Percentiles rank a stretch among this genome's conserved stretches.
These are phyloP conservation scores for Bovichtus variegatus DNA, from an alignment of 2,797 vertebrate genomes.

Conservation along the genomic window DNA sequence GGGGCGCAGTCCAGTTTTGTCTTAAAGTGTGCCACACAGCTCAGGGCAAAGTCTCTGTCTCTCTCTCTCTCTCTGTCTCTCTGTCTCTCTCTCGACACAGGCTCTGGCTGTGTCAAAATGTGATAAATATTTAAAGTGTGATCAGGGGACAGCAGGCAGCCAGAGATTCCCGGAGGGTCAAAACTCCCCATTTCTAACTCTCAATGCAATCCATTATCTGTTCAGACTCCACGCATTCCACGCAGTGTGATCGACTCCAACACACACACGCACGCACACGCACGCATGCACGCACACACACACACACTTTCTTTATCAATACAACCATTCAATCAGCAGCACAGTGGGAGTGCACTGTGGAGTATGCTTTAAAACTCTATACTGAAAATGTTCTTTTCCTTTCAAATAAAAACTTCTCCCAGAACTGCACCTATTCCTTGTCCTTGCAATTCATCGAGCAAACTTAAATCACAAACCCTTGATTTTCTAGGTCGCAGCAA, in stretches of 20 bases:
- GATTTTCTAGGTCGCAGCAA: constrained; percentile 4
- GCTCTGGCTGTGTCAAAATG: constrained; percentile 65
- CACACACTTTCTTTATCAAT: constrained; percentile 60
- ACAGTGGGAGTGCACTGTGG: constrained; percentile 45
- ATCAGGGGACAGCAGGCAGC: constrained; percentile 54
- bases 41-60: constrained; percentile 36
- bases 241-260: constrained; percentile 37
- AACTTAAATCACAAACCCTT: neutral
- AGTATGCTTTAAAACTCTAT: constrained; percentile 29
- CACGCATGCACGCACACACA: constrained; percentile 8
- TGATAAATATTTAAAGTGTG: constrained; percentile 75
- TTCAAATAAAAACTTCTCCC: constrained; percentile 19
- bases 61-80: neutral
- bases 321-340: constrained; percentile 63
- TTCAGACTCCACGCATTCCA: constrained; percentile 44
- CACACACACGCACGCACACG: constrained; percentile 18
- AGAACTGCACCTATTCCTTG: neutral
- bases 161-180: constrained; percentile 33
- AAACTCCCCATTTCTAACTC: constrained; percentile 42
- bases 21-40: constrained; percentile 52
- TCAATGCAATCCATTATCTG: constrained; percentile 61
- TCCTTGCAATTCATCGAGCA: constrained; percentile 8
- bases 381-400: constrained; percentile 1
- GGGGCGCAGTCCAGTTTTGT: constrained; percentile 45
- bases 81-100: constrained; percentile 16